Base-by-base conservation (phyloP, 2,888 invertebrate species). In the Lycocerus yunnanus region DNA sequence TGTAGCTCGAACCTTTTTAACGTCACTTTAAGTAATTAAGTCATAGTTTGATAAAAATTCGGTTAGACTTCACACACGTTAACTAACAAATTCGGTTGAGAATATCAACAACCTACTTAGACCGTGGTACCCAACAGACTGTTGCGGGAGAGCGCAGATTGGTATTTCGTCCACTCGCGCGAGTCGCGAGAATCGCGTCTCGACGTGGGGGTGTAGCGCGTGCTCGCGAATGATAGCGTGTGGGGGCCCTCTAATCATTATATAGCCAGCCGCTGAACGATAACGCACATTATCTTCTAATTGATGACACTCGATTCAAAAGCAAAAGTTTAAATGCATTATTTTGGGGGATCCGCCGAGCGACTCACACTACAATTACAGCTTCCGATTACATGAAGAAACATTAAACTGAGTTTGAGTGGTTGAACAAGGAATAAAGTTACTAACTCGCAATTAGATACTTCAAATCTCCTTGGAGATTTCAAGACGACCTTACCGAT, bases 231-330 rank as follows among this genome's bases (percentile, higher is more conserved):
- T 72, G 78, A 78, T 78, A 79, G 69, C 72, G 70, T 66, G 70
- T 66, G 73, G 73, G 75, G 73, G 76, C 76, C 69, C 70, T 20
- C 74, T 71, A 78, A 78, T 74, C 78, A 78, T 76, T 78, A 76
- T 74, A 78, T 76, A 74, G 78, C 78, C 80, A 81, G 79, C 75
- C 78, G 80, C 77, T 73, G 80, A 77, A 80, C 79, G 83, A 84
- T 84, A 83, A 83, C 82, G 81, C 80, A 79, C 81, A 84, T 83
- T 83, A 83, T 81, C 74, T 79, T 78, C 80, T 84, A 84, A 83
- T 83, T 83, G 84, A 84, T 83, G 83, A 80, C 81, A 78, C 80
- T 81, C 75, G 78, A 81, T 82, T 77, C 80, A 75, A 72, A 71
- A 72, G 69, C 72, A 65, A 72, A 70, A 74, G 60, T 58, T 71